These are phyloP conservation scores for Caenorhabditis imperialis DNA, from an alignment of 2,888 invertebrate species.

Conservation along the genomic window DNA sequence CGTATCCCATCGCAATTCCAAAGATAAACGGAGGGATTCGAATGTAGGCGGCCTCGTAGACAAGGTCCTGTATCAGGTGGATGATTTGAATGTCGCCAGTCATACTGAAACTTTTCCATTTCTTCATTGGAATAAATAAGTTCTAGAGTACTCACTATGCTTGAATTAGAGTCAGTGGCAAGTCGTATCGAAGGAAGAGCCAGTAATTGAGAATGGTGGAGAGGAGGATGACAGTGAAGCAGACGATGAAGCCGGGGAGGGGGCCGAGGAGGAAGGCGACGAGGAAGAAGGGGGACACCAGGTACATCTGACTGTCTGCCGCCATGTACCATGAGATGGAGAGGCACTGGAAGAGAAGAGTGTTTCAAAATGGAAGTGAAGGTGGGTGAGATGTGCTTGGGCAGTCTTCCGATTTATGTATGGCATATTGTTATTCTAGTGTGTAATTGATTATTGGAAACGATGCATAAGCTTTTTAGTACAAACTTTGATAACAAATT, in stretches of 20 bases:
- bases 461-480: no score
- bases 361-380: no score
- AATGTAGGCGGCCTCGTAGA: slow-evolving; percentile 56
- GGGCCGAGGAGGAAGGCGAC: slow-evolving; percentile 44
- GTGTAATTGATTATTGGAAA: no score
- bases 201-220: slow-evolving; percentile 33
- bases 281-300: slow-evolving; percentile 52
- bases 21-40: slow-evolving; percentile 79
- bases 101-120: slow-evolving; percentile 25
- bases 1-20: slow-evolving; percentile 78
- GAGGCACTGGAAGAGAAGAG: slow-evolving; percentile 59
- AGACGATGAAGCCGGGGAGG: slow-evolving; percentile 25
- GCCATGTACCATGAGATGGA: slow-evolving; percentile 58
- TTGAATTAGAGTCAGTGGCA: slow-evolving; percentile 42
- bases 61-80: slow-evolving; percentile 37
- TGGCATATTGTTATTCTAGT: no score
- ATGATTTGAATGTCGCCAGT: slow-evolving; percentile 31
- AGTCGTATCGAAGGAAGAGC: slow-evolving; percentile 25
- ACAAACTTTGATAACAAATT: no score
- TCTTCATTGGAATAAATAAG: no score
- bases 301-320: slow-evolving; percentile 54
- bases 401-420: no score
- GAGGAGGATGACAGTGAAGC: background rate
- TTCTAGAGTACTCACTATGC: slow-evolving; percentile 30
- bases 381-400: no score